Percentiles rank a stretch among this genome's conserved stretches.
Evolutionary conservation across 2,888 invertebrate species (phyloP).

Genomic region (Aquatica leii): DNA sequence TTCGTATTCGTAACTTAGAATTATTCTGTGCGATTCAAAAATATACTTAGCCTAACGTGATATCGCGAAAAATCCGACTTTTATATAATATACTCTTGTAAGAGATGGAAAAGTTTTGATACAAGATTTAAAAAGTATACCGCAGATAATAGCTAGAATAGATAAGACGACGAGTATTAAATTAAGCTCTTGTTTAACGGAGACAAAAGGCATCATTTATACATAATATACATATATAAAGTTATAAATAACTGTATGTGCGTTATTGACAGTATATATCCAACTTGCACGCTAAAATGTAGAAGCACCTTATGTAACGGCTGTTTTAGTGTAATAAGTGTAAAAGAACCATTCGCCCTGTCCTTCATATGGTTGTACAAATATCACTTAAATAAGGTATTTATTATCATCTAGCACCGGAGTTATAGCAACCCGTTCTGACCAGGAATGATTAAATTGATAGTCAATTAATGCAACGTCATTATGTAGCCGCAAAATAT

Average conservation of each 20-base stretch:
- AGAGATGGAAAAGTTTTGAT: constrained; percentile 61
- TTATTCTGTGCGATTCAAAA: constrained; percentile 44
- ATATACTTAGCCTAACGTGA: constrained; percentile 57
- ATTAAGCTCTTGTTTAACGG: constrained; percentile 52
- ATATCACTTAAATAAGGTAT: constrained; percentile 48
- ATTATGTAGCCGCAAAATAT: constrained; percentile 7
- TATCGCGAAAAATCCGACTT: constrained; percentile 58
- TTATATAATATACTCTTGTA: constrained; percentile 57
- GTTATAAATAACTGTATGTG: constrained; percentile 56
- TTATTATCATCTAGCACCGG: constrained; percentile 44
- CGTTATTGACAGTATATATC: constrained; percentile 56
- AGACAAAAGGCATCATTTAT: constrained; percentile 46
- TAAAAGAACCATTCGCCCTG: constrained; percentile 57
- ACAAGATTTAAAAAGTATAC: constrained; percentile 60
- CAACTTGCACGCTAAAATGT: constrained; percentile 58
- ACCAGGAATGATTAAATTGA: constrained; percentile 44
- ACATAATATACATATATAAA: constrained; percentile 45
- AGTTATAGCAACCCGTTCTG: constrained; percentile 42
- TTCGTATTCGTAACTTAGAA: constrained; percentile 42
- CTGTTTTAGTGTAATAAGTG: constrained; percentile 60
- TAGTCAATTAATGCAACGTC: constrained; percentile 45
- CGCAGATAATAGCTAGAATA: constrained; percentile 49
- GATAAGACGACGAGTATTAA: constrained; percentile 56
- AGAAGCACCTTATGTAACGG: constrained; percentile 60
- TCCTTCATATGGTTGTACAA: constrained; percentile 51